Percentiles rank a stretch among this genome's conserved stretches.
These are phyloP conservation scores for Choristoneura rosaceana DNA, from an alignment of 2,888 invertebrate genomes.

Conservation along the genomic window DNA sequence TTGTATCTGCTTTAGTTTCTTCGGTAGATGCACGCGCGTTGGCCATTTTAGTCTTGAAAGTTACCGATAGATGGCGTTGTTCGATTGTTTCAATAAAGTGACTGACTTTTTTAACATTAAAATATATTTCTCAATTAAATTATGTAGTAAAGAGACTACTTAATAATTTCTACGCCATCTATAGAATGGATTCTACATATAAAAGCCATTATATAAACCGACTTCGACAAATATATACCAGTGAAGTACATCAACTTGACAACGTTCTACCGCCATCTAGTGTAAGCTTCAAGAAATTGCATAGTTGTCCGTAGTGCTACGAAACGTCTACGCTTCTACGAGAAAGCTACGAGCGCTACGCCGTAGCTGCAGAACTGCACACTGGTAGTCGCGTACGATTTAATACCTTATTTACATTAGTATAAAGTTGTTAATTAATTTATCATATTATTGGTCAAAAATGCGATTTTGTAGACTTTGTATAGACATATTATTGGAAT, in stretches of 20 bases:
- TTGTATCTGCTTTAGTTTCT: not conserved
- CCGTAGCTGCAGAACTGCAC: conserved; percentile 10
- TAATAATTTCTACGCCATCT: too few relatives aligned
- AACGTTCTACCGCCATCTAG: not conserved
- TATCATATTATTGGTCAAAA: too few relatives aligned
- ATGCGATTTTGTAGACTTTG: too few relatives aligned
- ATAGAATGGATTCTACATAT: too few relatives aligned
- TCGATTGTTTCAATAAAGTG: not conserved
- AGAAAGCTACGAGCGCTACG: conserved; percentile 30
- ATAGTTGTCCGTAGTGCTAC: not conserved
- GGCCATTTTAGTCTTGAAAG: not conserved
- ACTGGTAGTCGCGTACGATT: not conserved
- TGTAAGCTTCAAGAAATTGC: not conserved
- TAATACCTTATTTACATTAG: too few relatives aligned
- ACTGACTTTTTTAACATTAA: not conserved
- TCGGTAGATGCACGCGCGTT: not conserved
- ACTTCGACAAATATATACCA: too few relatives aligned
- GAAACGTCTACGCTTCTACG: conserved; percentile 10
- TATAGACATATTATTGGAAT: too few relatives aligned
- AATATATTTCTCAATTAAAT: too few relatives aligned
- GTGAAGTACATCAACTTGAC: not conserved
- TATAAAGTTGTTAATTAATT: too few relatives aligned
- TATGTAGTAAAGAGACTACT: too few relatives aligned
- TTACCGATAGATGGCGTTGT: conserved; percentile 1
- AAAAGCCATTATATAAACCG: too few relatives aligned